Conservation (phyloP, 2,888 invertebrate species). For the Frankliniella fusca region DNA sequence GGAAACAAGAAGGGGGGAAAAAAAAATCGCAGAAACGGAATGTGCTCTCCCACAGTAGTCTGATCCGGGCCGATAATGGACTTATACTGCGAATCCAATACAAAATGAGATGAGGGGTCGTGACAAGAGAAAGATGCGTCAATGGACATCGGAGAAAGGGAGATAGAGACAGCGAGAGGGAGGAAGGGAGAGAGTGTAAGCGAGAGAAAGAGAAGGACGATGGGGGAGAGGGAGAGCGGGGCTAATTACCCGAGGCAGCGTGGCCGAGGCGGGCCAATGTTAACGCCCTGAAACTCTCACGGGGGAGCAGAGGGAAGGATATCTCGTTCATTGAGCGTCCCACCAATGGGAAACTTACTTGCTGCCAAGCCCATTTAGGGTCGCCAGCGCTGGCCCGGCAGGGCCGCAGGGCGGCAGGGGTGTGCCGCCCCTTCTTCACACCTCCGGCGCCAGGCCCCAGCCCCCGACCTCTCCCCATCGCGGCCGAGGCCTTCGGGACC, state of each 20-base stretch:
- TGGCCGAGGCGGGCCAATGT: neutral
- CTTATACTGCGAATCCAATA: slow-evolving; percentile 8
- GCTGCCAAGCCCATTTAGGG: too few species aligned
- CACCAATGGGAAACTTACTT: neutral
- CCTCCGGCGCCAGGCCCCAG: too few species aligned
- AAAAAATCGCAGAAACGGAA: neutral
- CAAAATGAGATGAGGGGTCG: slow-evolving; percentile 6
- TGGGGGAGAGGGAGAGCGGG: neutral
- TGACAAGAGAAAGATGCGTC: neutral
- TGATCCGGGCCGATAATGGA: neutral
- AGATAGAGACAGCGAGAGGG: neutral
- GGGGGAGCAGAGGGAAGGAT: neutral
- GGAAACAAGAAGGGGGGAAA: neutral
- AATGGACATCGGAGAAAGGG: neutral
- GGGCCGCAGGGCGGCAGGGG: neutral
- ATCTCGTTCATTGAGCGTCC: slow-evolving; percentile 6
- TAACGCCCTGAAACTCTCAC: slow-evolving; percentile 6
- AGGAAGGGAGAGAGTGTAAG: neutral
- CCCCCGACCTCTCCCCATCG: too few species aligned
- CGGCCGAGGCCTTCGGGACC: too few species aligned
- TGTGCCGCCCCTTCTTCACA: neutral
- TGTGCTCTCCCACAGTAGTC: too few species aligned
- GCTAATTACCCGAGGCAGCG: neutral
- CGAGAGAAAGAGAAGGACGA: neutral
- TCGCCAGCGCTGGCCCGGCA: neutral